Conservation (phyloP, 2,113 vertebrate species). For the Colistium nudipinnis region DNA sequence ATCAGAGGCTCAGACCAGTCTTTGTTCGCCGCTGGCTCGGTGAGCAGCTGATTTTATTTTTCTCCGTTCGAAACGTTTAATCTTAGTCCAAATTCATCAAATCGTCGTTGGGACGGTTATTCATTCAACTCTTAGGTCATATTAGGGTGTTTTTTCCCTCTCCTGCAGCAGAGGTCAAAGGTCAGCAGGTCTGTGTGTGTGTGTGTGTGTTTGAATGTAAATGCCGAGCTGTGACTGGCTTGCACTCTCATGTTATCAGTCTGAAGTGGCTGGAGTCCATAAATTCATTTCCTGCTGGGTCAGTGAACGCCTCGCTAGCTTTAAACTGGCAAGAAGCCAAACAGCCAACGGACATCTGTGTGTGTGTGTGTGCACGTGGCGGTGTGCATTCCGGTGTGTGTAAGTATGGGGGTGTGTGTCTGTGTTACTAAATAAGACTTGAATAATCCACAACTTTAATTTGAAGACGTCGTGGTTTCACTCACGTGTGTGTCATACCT, state of each 20-base stretch:
- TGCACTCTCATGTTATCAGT: slow-evolving; percentile 14
- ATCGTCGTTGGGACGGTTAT: too few species aligned
- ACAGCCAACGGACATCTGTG: slow-evolving; percentile 18
- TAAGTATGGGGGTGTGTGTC: slow-evolving; percentile 26
- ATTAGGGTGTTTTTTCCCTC: too few species aligned
- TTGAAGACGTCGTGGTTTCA: too few species aligned
- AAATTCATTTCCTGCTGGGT: slow-evolving; percentile 40
- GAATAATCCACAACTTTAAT: too few species aligned
- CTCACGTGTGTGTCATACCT: too few species aligned
- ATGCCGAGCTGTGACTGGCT: slow-evolving; percentile 51
- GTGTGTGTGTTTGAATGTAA: slow-evolving; percentile 62
- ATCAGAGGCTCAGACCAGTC: slow-evolving; percentile 38
- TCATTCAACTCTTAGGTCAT: too few species aligned
- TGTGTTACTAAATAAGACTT: too few species aligned
- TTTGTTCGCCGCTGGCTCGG: slow-evolving; percentile 58
- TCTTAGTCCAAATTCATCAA: too few species aligned
- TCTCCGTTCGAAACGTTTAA: too few species aligned
- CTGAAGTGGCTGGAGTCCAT: slow-evolving; percentile 6
- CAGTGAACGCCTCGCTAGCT: slow-evolving; percentile 53
- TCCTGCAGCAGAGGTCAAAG: slow-evolving; percentile 26
- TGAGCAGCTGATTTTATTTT: slow-evolving; percentile 62
- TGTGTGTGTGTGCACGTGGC: slow-evolving; percentile 26
- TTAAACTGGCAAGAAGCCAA: slow-evolving; percentile 45
- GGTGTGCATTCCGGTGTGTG: slow-evolving; percentile 6
- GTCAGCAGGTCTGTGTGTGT: background rate